Evolutionary conservation across 1,140 invertebrate species (phyloP).

Genomic region (Drosophila subobscura): DNA sequence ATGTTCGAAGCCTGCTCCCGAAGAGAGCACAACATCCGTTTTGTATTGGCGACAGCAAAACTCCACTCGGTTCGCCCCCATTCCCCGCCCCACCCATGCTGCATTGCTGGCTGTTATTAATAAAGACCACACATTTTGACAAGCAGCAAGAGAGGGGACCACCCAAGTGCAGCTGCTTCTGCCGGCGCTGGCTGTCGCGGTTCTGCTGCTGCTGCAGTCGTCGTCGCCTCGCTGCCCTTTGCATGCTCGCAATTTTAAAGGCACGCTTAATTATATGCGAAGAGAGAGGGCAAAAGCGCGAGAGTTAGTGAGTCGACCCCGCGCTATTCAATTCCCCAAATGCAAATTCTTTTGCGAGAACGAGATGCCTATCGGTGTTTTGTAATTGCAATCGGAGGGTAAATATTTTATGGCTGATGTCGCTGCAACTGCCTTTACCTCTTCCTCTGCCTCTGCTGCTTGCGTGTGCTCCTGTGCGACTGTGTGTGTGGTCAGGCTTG

Average conservation of each 20-base stretch:
- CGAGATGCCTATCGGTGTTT: slow-evolving; percentile 79
- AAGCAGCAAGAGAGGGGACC: slow-evolving; percentile 68
- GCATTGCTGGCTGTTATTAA: slow-evolving; percentile 73
- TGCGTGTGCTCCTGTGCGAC: neutral
- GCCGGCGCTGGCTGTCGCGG: too few species aligned
- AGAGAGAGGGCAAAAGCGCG: slow-evolving; percentile 17
- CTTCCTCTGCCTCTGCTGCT: slow-evolving; percentile 16
- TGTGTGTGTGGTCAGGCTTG: slow-evolving; percentile 69
- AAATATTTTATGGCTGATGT: slow-evolving; percentile 67
- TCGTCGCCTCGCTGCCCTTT: slow-evolving; percentile 35
- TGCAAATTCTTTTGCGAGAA: slow-evolving; percentile 72
- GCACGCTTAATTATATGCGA: slow-evolving; percentile 76
- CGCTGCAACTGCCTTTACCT: neutral
- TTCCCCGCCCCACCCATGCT: neutral
- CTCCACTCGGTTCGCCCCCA: slow-evolving; percentile 4
- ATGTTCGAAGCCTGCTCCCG: slow-evolving; percentile 53
- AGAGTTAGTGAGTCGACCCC: slow-evolving; percentile 25
- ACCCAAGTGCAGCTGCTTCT: slow-evolving; percentile 76
- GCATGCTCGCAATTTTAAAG: slow-evolving; percentile 77
- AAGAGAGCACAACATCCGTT: slow-evolving; percentile 61
- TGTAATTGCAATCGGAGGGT: slow-evolving; percentile 78
- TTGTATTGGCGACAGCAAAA: slow-evolving; percentile 75
- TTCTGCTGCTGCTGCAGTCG: slow-evolving; percentile 28
- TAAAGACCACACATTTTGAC: slow-evolving; percentile 84
- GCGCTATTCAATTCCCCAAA: slow-evolving; percentile 76